Base-by-base conservation (phyloP, 2,113 vertebrate genomes). In the Anhinga rufa region DNA sequence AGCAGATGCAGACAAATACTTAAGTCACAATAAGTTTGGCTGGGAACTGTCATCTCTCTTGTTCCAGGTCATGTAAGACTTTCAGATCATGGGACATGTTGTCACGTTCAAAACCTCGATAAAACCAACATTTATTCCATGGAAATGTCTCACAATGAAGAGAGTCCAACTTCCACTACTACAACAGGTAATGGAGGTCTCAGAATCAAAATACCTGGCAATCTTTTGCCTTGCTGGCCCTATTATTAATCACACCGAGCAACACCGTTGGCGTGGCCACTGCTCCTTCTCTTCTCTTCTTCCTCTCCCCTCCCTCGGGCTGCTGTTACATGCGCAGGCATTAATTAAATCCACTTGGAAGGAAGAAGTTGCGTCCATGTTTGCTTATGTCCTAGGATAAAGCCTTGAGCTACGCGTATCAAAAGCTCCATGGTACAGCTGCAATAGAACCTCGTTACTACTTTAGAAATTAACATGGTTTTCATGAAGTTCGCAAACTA, bases 11-110 rank as follows among this genome's bases (percentile, higher is more conserved):
- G n/a, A 40, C 14, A 91, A 34, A 16, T 49, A 80, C 78, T 88
- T 71, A 24, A 55, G 40, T 20, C 10, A n/a, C 48, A 83, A 75
- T 60, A 66, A 91, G 62, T 54, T 72, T 70, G 34, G 19, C 65
- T 95, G 51, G 32, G 22, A 71, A 87, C 44, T 94, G 70, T 81
- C 66, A 40, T 91, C 91, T 97, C 90, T 80, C 48, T 82, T 87
- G 54, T 86, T 98, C 24, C 95, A 98, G 98, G 86, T 93, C 90
- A 95, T 10, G 10, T 95, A 79, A 98, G 94, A 82, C 82, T 97
- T 96, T 96, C 96, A 76, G 90, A 88, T 69, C 82, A 90, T 6
- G 52, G 54, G 75, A n/a, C 95, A 6, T 97, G 91, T 61, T 96
- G 88, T 68, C 96, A 98, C 7, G 9, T 91, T 93, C 96, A 96